Evolutionary conservation across 2,797 vertebrate genomes (phyloP), one percentile per base, ranked within the genome.

Genomic region (Percopsis omiscomaycus): DNA sequence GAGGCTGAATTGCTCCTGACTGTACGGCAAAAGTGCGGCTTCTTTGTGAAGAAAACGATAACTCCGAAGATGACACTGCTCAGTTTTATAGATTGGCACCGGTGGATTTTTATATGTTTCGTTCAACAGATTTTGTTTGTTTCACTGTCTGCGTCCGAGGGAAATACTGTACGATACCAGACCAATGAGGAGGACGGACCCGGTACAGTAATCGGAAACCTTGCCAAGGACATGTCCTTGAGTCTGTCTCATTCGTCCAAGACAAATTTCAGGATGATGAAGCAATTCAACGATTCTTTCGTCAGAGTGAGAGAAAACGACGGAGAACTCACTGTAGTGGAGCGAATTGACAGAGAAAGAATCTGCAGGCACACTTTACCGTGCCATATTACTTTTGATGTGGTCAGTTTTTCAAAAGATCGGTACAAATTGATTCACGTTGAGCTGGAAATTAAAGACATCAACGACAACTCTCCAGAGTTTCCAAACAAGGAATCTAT

Each of bases 361-460:
- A 89, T 98, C 73, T 99, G 96, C 69, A 93, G 93, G 61, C 93
- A 92, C 80, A 88, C 93, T 30, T 89, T 84, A 0, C 93, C 93
- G 80, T 98, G 96, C 78, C 83, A 95, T 67, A 87, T 98, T 69
- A 93, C 94, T 85, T 95, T 98, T 84, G 96, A 98, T 73, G 96
- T 98, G 85, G 96, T 98, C 45, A 94, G 94, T 87, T 95, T 96
- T 82, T 95, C 93, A 48, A 93, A 93, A 79, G 95, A 95, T 76
- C 94, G 94, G 66, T 98, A 95, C 89, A 94, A 92, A 78, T 89
- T 98, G 76, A 92, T 99, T 62, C 96, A 97, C 86, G 96, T 97
- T 66, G 95, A 98, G 84, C 93, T 99, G 88, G 95, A 97, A 85
- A 93, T 99, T 83, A 94, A 90, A 51, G 96, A 98, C 88, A 86